Base-by-base conservation (phyloP, 2,888 invertebrate species). In the Ennomos quercinarius region DNA sequence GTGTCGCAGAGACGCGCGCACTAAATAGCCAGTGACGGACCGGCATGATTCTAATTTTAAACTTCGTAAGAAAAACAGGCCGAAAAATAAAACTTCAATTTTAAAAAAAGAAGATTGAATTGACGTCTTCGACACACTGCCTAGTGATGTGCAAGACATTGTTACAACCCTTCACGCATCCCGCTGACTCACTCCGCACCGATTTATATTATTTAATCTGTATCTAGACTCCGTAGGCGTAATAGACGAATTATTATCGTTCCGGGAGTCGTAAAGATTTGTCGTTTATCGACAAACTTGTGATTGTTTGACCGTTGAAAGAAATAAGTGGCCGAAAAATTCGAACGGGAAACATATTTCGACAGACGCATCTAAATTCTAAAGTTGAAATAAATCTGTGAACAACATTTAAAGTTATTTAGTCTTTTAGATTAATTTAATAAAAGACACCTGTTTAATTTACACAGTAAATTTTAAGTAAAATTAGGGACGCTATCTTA, bases 171-270 rank as follows among this genome's bases (percentile, higher is more conserved):
- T 86, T 84, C 80, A 77, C 68, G 67, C 64, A 71, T 73, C 78
- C 72, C 71, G 89, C 86, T 83, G 86, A 86, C 79, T 91, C 91
- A 91, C 84, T 78, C 72, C 68, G 72, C 74, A 70, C 84, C 86
- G 84, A 91, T 91, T 90, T 91, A 91, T 91, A 89, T 87, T 86
- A 83, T 86, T 90, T 87, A 89, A 86, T 84, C 81, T 77, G 77
- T 82, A 83, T 84, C 83, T 84, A 81, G 82, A 84, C 81, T 81
- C 80, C 78, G 82, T 72, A 81, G 79, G 81, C 80, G 82, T 86
- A 85, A 84, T 86, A 85, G 83, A 83, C 76, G 84, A 84, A 85
- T 86, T 84, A 85, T 74, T 27, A 83, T 78, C 80, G 76, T 79
- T 81, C 78, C 79, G 79, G 82, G 78, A 82, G 82, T 80, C 80